phyloP scores from a whole-genome alignment of 2,888 invertebrate genomes.

The Drosophila barbarae region DNA sequence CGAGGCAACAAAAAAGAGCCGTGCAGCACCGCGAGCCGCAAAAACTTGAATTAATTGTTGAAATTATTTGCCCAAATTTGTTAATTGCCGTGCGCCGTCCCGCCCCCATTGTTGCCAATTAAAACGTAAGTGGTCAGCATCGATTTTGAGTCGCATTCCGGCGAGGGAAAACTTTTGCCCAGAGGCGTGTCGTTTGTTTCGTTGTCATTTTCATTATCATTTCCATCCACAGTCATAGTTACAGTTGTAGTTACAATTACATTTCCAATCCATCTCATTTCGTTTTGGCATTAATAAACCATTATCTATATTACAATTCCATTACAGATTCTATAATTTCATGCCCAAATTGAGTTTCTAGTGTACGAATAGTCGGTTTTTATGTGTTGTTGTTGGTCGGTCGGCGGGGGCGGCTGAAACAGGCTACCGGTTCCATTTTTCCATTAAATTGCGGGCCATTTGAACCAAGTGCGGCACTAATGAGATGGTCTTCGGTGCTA shows the following conservation, averaged over 20 bases:
- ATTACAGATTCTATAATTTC: conserved; percentile 67
- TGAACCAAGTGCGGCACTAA: conserved; percentile 72
- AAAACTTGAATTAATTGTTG: conserved; percentile 21
- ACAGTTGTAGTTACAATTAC: neutral
- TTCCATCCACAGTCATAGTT: conserved; percentile 8
- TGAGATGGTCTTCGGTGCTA: conserved; percentile 80
- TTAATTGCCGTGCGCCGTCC: conserved; percentile 8
- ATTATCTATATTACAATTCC: conserved; percentile 62
- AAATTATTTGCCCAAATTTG: conserved; percentile 7
- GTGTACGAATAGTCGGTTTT: conserved; percentile 30
- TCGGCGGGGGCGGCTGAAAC: conserved; percentile 21
- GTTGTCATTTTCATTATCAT: conserved; percentile 33
- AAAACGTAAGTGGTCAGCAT: conserved; percentile 22
- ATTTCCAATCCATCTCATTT: conserved; percentile 25
- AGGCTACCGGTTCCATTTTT: conserved; percentile 48
- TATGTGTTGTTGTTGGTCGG: conserved; percentile 32
- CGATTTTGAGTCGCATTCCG: neutral
- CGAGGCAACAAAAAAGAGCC: conserved; percentile 26
- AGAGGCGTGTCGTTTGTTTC: conserved; percentile 43
- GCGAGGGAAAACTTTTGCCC: conserved; percentile 6
- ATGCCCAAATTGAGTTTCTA: conserved; percentile 35
- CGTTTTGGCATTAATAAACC: conserved; percentile 41
- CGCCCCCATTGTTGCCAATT: neutral
- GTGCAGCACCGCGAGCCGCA: conserved; percentile 22
- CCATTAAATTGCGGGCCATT: conserved; percentile 48